Evolutionary conservation across 2,797 vertebrate species (phyloP).

Genomic region (Manis crassicaudata): DNA sequence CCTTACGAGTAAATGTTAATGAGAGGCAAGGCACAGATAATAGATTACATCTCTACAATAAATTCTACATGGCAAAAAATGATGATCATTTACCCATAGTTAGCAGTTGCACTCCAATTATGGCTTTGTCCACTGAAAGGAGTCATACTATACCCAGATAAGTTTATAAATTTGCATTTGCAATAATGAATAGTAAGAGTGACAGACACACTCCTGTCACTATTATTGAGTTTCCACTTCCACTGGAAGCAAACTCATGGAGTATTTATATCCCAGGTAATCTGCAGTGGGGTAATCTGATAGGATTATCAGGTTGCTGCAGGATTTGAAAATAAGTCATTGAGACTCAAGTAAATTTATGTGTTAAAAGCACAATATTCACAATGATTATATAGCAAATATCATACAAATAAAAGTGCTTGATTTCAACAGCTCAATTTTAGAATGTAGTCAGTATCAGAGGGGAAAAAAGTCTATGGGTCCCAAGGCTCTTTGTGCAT

Average conservation of each 20-base stretch:
- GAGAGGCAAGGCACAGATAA: neutral
- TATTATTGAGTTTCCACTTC: neutral
- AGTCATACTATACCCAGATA: neutral
- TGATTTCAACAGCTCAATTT: conserved; percentile 13
- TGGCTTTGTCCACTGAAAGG: neutral
- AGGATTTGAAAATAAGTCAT: neutral
- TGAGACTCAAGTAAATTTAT: neutral
- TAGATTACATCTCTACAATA: neutral
- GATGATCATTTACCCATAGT: neutral
- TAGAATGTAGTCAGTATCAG: neutral
- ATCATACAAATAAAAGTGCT: neutral
- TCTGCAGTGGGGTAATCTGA: neutral
- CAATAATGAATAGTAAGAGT: neutral
- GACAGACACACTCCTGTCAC: neutral
- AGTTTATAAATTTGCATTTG: neutral
- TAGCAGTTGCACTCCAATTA: neutral
- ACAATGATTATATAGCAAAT: neutral
- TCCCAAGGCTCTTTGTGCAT: neutral
- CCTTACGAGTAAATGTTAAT: neutral
- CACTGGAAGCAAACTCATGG: neutral
- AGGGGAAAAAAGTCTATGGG: neutral
- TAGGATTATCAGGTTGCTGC: neutral
- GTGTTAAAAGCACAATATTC: neutral
- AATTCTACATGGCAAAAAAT: neutral
- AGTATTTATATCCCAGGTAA: neutral